Conservation (phyloP, 2,888 invertebrate species). For the Belgica antarctica region DNA sequence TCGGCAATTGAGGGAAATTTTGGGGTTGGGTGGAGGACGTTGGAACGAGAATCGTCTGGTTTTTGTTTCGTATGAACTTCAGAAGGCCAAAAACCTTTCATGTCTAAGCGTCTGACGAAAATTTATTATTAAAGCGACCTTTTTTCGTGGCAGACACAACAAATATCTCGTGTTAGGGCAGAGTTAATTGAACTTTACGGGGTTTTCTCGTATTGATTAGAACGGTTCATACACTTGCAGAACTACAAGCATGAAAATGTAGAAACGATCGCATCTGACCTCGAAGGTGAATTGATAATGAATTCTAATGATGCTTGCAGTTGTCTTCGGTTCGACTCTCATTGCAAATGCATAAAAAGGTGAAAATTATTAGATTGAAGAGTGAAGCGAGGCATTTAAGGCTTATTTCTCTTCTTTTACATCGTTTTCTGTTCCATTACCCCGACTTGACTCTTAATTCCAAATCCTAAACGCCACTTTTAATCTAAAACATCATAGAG, state of each 20-base stretch:
- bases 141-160: slow-evolving; percentile 24
- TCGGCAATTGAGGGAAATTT: slow-evolving; percentile 2
- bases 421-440: background rate
- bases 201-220: slow-evolving; percentile 11
- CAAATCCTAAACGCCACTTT: slow-evolving; percentile 3
- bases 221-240: background rate
- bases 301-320: slow-evolving; percentile 20
- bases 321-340: background rate
- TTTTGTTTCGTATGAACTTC: too few species aligned
- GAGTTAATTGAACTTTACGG: slow-evolving; percentile 13
- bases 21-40: background rate
- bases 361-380: slow-evolving; percentile 37
- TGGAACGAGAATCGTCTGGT: slow-evolving; percentile 33
- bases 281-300: slow-evolving; percentile 34
- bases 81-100: slow-evolving; percentile 40
- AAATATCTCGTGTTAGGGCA: slow-evolving; percentile 5
- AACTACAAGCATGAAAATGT: too few species aligned
- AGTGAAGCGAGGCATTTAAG: slow-evolving; percentile 25
- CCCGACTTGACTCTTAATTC: background rate
- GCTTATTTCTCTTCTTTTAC: background rate
- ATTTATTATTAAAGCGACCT: slow-evolving; percentile 25
- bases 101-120: slow-evolving; percentile 34
- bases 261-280: slow-evolving; percentile 20
- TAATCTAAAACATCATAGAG: slow-evolving; percentile 33
- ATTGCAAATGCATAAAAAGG: slow-evolving; percentile 18